Evolutionary conservation across 2,113 vertebrate genomes (phyloP).

Genomic region (Ceyx cyanopectus): DNA sequence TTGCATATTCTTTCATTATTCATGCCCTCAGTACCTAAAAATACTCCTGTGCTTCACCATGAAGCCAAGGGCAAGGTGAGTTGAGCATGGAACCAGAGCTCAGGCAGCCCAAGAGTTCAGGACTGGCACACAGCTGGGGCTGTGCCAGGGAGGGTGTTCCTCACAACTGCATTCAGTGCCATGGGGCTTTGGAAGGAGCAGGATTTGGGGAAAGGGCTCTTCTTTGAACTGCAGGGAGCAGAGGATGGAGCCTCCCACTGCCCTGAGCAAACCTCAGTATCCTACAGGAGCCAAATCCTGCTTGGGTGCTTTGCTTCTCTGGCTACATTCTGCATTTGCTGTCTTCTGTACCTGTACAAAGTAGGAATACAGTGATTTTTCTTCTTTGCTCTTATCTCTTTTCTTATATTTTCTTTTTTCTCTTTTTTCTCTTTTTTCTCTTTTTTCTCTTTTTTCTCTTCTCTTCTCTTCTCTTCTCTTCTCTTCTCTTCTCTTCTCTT

Average conservation of each 20-base stretch:
- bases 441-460: too few relatives aligned
- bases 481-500: too few relatives aligned
- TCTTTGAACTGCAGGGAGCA: not conserved
- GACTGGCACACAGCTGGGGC: not conserved
- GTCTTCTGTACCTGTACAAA: not conserved
- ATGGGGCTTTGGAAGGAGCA: not conserved
- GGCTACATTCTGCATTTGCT: not conserved
- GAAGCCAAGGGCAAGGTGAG: slow-evolving; percentile 12
- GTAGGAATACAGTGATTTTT: not conserved
- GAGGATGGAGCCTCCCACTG: not conserved
- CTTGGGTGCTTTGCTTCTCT: not conserved
- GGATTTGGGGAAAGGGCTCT: not conserved
- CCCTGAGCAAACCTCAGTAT: not conserved
- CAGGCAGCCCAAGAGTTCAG: not conserved
- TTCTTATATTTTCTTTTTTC: too few relatives aligned
- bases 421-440: not conserved
- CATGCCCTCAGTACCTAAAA: slow-evolving; percentile 34
- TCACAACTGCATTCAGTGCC: not conserved
- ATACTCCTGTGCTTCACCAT: not conserved
- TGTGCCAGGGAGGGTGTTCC: too few relatives aligned
- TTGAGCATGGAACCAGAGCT: not conserved
- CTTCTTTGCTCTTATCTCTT: not conserved
- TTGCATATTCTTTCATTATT: slow-evolving; percentile 27
- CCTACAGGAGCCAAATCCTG: not conserved
- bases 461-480: too few relatives aligned